phyloP scores from a whole-genome alignment of 2,797 vertebrate genomes.

The Allobates femoralis region DNA sequence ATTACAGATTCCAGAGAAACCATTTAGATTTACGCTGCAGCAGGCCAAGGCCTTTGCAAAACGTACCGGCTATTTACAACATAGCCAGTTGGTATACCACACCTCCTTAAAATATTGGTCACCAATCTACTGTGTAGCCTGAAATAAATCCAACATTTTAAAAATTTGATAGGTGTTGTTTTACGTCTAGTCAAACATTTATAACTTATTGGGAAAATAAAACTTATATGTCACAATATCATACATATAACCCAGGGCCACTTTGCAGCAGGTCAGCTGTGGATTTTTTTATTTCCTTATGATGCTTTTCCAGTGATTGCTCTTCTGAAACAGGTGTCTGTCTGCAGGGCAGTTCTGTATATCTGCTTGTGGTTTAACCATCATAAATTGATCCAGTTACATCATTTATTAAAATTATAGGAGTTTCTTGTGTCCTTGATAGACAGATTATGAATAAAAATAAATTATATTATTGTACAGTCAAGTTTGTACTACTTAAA shows the following conservation, averaged over 20 bases:
- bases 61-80: no score
- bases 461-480: neutral
- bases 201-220: neutral
- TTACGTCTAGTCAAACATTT: neutral
- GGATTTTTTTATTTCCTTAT: neutral
- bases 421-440: constrained; percentile 21
- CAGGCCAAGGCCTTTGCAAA: no score
- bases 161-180: no score
- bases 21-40: no score
- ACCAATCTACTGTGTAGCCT: no score
- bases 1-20: no score
- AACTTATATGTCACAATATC: neutral
- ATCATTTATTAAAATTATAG: neutral
- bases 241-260: neutral
- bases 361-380: neutral
- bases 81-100: no score
- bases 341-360: neutral
- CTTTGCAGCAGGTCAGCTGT: neutral
- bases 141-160: no score
- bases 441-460: neutral
- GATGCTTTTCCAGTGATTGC: neutral
- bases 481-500: neutral
- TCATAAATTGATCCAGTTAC: neutral
- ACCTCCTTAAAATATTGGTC: no score
- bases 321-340: neutral